Evolutionary conservation across 2,797 vertebrate genomes (phyloP).

Genomic region (Gadopsis marmoratus): DNA sequence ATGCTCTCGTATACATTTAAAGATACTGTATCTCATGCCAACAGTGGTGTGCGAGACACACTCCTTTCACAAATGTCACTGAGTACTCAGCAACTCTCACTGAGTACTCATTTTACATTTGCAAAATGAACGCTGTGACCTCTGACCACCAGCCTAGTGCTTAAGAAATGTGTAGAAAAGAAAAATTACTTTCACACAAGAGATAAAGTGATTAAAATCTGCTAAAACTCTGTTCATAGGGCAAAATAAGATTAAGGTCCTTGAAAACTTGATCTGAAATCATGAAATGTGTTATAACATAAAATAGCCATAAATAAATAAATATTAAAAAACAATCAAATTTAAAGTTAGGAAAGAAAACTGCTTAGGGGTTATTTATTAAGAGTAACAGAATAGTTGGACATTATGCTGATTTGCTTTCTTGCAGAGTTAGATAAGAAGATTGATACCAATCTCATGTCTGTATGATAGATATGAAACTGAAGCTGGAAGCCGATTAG

Average conservation of each 20-base stretch:
- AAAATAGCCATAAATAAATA: not conserved
- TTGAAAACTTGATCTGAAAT: not conserved
- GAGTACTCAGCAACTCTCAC: not conserved
- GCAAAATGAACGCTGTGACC: conserved; percentile 44
- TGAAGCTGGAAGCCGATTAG: not conserved
- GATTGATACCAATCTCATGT: not conserved
- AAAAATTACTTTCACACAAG: conserved; percentile 13
- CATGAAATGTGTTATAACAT: not conserved
- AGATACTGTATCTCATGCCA: conserved; percentile 59
- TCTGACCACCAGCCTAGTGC: conserved; percentile 23
- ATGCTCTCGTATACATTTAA: conserved; percentile 61
- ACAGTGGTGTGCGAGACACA: conserved; percentile 61
- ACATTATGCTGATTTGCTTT: not conserved
- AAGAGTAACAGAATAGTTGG: not conserved
- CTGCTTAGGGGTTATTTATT: not conserved
- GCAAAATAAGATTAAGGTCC: not conserved
- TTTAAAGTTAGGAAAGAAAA: not conserved
- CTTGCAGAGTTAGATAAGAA: conserved; percentile 7
- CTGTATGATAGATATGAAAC: not conserved
- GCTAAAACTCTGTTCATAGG: not conserved
- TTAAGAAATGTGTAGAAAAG: conserved; percentile 13
- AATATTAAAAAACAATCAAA: not conserved
- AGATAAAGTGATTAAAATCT: conserved; percentile 7
- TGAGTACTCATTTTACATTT: conserved; percentile 19
- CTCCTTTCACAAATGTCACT: conserved; percentile 43